Conservation (phyloP, 1,140 invertebrate genomes). For the Microplitis demolitor region DNA sequence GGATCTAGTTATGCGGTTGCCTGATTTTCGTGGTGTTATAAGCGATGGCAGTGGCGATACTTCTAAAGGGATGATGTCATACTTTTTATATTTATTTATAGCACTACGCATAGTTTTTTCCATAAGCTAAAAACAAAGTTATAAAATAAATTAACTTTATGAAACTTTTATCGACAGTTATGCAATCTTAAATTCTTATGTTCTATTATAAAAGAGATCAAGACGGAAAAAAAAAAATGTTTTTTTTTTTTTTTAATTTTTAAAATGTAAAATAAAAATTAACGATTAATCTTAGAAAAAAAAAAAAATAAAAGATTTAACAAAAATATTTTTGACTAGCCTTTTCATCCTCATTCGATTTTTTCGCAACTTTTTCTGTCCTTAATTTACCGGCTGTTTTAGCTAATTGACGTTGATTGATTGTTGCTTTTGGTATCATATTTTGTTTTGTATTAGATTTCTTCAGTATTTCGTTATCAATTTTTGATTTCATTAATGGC, state of each 20-base stretch:
- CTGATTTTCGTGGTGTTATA: slow-evolving; percentile 4
- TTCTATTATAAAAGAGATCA: no score
- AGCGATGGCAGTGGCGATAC: slow-evolving; percentile 30
- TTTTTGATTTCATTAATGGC: neutral
- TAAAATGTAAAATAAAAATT: no score
- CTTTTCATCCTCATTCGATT: slow-evolving; percentile 4
- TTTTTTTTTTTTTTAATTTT: no score
- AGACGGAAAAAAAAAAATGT: no score
- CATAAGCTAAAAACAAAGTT: slow-evolving; percentile 37
- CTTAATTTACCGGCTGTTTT: slow-evolving; percentile 15
- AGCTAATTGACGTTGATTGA: slow-evolving; percentile 3
- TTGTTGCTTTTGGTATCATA: neutral
- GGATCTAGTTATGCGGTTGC: slow-evolving; percentile 8
- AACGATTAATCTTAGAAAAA: no score
- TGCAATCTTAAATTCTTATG: no score
- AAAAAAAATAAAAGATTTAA: no score
- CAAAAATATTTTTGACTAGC: neutral
- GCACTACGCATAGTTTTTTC: slow-evolving; percentile 39
- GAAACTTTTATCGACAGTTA: no score
- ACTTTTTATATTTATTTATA: slow-evolving; percentile 45
- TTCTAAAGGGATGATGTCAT: slow-evolving; percentile 26
- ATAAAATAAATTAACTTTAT: neutral
- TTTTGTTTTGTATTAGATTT: neutral
- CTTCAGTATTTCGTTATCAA: neutral
- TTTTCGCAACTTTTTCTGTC: neutral